phyloP scores from a whole-genome alignment of 2,797 vertebrate genomes.

The Valencia hispanica region DNA sequence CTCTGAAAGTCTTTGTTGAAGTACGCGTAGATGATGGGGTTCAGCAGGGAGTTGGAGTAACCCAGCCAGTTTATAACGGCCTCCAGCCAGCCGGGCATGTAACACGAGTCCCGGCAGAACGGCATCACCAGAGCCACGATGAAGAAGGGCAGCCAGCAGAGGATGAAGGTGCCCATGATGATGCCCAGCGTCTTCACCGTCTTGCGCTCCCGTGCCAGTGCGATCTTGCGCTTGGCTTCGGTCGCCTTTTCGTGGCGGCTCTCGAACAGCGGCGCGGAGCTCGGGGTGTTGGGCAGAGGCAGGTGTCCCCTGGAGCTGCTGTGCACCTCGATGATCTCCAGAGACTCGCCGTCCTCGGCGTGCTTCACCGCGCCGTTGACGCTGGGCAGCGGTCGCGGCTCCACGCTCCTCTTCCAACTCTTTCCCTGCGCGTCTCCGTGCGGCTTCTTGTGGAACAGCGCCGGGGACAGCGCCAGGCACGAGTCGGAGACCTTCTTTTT shows the following conservation, averaged over 20 bases:
- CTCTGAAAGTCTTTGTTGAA: constrained; percentile 99
- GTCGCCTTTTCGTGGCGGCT: constrained; percentile 88
- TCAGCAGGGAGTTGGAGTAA: constrained; percentile 97
- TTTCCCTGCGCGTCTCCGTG: constrained; percentile 79
- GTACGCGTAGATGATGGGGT: constrained; percentile 98
- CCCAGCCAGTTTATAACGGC: constrained; percentile 97
- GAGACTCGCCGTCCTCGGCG: constrained; percentile 85
- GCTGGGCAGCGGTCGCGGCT: constrained; percentile 77
- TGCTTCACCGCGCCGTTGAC: constrained; percentile 87
- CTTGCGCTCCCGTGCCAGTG: constrained; percentile 94
- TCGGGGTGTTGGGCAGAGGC: constrained; percentile 80
- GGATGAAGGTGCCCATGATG: constrained; percentile 98
- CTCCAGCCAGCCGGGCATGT: constrained; percentile 89
- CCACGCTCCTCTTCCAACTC: constrained; percentile 85
- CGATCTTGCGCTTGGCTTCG: constrained; percentile 92
- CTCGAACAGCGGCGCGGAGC: constrained; percentile 79
- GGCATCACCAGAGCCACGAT: constrained; percentile 94
- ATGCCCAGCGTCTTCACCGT: constrained; percentile 97
- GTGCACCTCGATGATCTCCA: constrained; percentile 92
- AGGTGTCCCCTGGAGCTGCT: constrained; percentile 84
- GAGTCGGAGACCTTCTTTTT: constrained; percentile 83
- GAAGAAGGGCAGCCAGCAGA: constrained; percentile 98
- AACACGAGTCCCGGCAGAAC: constrained; percentile 89
- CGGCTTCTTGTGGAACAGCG: constrained; percentile 77
- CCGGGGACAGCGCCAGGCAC: constrained; percentile 81